Base-by-base conservation (phyloP, 2,888 invertebrate genomes). In the Panorpa germanica region DNA sequence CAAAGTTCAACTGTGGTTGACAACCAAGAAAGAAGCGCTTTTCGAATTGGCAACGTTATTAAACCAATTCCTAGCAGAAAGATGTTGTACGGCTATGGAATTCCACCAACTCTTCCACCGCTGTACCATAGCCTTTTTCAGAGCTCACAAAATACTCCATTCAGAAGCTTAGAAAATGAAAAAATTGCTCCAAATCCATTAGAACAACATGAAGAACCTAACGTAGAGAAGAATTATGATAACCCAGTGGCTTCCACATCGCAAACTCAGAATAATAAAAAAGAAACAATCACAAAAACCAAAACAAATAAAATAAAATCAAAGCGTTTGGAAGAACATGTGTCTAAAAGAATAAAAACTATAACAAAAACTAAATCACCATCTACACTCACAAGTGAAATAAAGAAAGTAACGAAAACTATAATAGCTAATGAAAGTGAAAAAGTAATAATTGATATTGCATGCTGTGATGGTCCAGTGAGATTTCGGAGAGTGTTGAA, bases 401-500 rank as follows among this genome's bases (percentile, higher is more conserved):
- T 11, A 16, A 10, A 16, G 9, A 23, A 28, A 30, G 24, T 16
- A 21, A 12, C 27, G 28, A 10, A 37, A 29, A 16, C 19, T 26
- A 15, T 25, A 29, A 30, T 26, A 25, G 29, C 37, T 11, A 33
- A 33, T 19, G 38, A 36, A 11, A 42, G 44, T 37, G 49, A 52
- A 17, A 68, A 65, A 46, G 69, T 77, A 1, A 70, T 85, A 2
- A 56, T 82, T 35, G 86, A 88, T 51, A 67, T 86, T n/a, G 88
- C 86, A 1, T 83, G 78, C 37, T 88, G 88, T 52, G 88, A 88
- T 51, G 88, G 88, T 0, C 88, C 88, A 0, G 85, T 88, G 1
- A 63, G 76, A 15, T 80, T 88, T 53, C 80, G 81, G 42, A 63
- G 86, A 3, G 82, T 88, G 3, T 57, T 83, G 3, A 88, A 88